Conservation (phyloP, 2,888 invertebrate genomes). For the Lochmaea crataegi region DNA sequence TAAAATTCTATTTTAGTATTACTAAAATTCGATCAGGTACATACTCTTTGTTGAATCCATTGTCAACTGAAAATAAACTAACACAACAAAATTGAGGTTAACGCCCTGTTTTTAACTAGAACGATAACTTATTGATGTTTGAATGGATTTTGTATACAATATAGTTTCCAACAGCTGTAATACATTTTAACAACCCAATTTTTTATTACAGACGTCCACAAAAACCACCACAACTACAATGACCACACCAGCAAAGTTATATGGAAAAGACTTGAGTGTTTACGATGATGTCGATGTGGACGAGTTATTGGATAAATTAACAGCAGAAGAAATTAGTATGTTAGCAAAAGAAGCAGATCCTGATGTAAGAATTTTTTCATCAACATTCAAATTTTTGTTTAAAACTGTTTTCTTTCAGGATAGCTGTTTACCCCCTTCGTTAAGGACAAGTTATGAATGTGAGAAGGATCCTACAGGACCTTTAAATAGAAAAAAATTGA, state of each 20-base stretch:
- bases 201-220: conserved; percentile 83
- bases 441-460: conserved; percentile 96
- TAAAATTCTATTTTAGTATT: conserved; percentile 44
- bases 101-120: conserved; percentile 35
- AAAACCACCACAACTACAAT: conserved; percentile 85
- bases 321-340: conserved; percentile 95
- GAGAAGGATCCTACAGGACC: conserved; percentile 96
- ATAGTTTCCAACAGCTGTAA: background rate
- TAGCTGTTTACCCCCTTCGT: conserved; percentile 94
- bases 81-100: conserved; percentile 42
- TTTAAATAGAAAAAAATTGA: conserved; percentile 91
- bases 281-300: conserved; percentile 98
- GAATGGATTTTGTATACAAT: background rate
- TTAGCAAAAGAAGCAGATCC: conserved; percentile 99
- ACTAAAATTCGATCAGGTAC: conserved; percentile 47
- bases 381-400: background rate
- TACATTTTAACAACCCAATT: conserved; percentile 8
- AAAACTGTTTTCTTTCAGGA: conserved; percentile 75
- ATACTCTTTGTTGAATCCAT: conserved; percentile 41
- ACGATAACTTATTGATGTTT: conserved; percentile 19
- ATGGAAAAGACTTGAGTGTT: conserved; percentile 88
- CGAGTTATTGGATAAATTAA: conserved; percentile 90
- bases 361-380: conserved; percentile 79
- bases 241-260: conserved; percentile 90
- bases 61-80: conserved; percentile 35